Evolutionary conservation across 2,888 invertebrate species (phyloP), one percentile per base, ranked within the genome.

Genomic region (Calephelis perditalis): DNA sequence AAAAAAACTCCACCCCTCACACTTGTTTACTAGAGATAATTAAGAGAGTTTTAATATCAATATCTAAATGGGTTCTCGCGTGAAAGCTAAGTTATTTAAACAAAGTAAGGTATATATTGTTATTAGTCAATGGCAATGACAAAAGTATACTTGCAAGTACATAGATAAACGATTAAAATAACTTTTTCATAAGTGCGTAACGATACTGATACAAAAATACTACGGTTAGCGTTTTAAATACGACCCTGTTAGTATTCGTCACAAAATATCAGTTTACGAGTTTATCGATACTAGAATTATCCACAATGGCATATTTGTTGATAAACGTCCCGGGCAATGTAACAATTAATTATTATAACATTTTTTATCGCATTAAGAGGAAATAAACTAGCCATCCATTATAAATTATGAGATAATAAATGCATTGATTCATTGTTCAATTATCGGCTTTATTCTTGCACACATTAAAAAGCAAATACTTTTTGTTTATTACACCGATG

Each of bases 291-390:
- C 49, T 52, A 52, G 26, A 52, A 52, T 52, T 52, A 52, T 52
- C 49, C 15, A 10, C 49, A 52, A 10, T 11, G 26, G 49, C 12
- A 26, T 52, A 52, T 35, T 52, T 35, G 26, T 35, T 52, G 49
- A 52, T 52, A 52, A 52, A 35, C 7, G 35, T 58, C 64, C 62
- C 59, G 69, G 66, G 62, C 67, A 69, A 68, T 67, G 69, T 56
- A 67, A 67, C 67, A 67, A 67, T 67, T 66, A 64, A 68, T 63
- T 54, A 61, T 64, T 64, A 66, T 67, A 63, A 64, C 62, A 66
- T 63, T 61, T 63, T 63, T 61, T 65, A 64, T 65, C 64, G 56
- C 55, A 60, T 55, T 56, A 62, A 65, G 57, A 68, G 68, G 65
- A 68, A 68, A 62, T 65, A 67, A 59, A 52, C 49, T 52, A 26